phyloP scores from a whole-genome alignment of 2,113 vertebrate species.

The Crotalus helleri region DNA sequence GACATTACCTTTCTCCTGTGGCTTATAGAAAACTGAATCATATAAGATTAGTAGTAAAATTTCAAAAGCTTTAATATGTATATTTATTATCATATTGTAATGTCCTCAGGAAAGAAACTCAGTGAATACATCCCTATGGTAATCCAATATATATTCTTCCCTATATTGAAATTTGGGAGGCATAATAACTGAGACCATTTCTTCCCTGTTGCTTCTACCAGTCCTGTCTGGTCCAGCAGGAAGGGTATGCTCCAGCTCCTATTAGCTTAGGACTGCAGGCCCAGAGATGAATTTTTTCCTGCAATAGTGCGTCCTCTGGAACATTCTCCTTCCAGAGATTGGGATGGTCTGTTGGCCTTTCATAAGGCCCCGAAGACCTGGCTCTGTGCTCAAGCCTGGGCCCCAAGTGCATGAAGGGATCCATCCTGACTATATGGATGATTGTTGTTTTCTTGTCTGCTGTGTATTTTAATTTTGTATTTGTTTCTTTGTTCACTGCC shows the following conservation, averaged over 20 bases:
- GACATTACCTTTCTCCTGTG: neutral
- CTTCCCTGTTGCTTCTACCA: neutral
- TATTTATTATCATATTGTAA: conserved; percentile 28
- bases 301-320: neutral
- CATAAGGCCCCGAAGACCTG: neutral
- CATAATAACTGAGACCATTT: neutral
- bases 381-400: neutral
- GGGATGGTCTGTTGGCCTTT: neutral
- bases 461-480: neutral
- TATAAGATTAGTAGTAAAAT: neutral
- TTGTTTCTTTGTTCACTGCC: neutral
- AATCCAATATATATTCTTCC: neutral
- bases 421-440: neutral
- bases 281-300: neutral
- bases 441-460: neutral
- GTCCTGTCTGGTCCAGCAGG: neutral
- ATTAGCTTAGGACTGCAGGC: neutral
- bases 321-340: neutral
- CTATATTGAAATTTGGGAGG: neutral
- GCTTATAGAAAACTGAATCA: neutral
- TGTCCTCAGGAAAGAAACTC: conserved; percentile 1
- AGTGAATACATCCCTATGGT: neutral
- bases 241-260: neutral
- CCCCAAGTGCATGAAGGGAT: neutral
- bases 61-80: conserved; percentile 29